phyloP scores from a whole-genome alignment of 1,140 invertebrate genomes.

The Leptinotarsa undecemlineata region DNA sequence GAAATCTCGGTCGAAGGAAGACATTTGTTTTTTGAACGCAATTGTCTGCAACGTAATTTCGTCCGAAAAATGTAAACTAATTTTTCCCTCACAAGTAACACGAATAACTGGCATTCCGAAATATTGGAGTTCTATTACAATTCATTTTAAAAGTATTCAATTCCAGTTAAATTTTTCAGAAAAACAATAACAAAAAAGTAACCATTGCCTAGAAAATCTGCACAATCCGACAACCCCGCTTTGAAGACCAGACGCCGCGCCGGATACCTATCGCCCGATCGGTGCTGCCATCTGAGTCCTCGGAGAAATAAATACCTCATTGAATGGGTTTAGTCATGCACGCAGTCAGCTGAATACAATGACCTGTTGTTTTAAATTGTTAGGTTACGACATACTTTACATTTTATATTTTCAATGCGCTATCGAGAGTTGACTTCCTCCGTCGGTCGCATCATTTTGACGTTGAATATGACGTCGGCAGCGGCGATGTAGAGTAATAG shows the following conservation, averaged over 20 bases:
- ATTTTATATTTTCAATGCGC: conserved; percentile 20
- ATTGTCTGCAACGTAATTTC: no score
- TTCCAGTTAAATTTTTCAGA: no score
- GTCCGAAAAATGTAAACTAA: no score
- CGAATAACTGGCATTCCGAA: no score
- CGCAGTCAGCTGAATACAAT: conserved; percentile 30
- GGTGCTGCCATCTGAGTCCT: conserved; percentile 32
- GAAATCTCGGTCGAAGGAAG: no score
- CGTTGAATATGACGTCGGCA: not conserved
- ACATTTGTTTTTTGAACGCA: no score
- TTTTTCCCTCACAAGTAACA: no score
- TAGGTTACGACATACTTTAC: conserved; percentile 28
- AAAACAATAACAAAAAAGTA: no score
- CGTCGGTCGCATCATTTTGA: conserved; percentile 9
- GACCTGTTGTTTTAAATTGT: conserved; percentile 32
- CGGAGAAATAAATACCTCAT: conserved; percentile 17
- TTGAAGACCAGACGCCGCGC: not conserved
- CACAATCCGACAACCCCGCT: conserved; percentile 5
- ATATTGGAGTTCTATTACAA: no score
- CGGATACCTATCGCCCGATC: conserved; percentile 12
- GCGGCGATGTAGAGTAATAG: not conserved
- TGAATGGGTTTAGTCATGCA: conserved; percentile 25
- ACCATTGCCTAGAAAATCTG: no score
- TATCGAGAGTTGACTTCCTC: not conserved
- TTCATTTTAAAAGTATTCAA: no score